Evolutionary conservation across 2,888 invertebrate species (phyloP), one percentile per base, ranked within the genome.

Genomic region (Dynastes maya): DNA sequence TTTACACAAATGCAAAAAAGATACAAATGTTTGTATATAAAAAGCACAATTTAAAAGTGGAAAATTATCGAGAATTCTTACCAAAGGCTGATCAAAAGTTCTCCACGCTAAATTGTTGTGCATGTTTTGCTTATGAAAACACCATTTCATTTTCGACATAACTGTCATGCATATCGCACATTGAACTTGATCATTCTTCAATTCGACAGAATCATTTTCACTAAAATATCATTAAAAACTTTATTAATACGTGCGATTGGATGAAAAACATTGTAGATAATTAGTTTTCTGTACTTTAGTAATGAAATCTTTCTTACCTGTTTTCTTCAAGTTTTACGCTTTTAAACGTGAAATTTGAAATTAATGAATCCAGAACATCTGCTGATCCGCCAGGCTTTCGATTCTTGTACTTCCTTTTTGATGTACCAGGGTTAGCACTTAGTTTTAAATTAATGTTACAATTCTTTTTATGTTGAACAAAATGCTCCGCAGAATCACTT

Each of bases 31-130:
- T 45, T 8, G 11, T 8, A 11, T 45, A 45, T 11, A 45, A 45
- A 45, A 45, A 45, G 11, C 8, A 45, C 45, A 45, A 45, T 11
- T 45, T 45, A 45, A 11, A 45, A 45, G 45, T 8, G 8, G 8
- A 8, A 8, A 45, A 45, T 5, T 37, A 37, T 37, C 0, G 2
- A 45, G 8, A 45, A 45, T 45, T 45, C 88, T 90, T 89, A 92
- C 92, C 84, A 92, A 84, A 64, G 91, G 89, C 55, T 84, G 80
- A 74, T 91, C 90, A 49, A 90, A 91, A 29, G 90, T 88, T 75
- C 88, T 86, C 93, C 93, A 93, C 8, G 90, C 90, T 81, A 92
- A 87, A 82, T 92, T 91, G 79, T 91, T 90, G 85, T 93, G 93
- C 65, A 86, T 85, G 37, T 83, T 83, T 55, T 90, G 86, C 79